Evolutionary conservation across 2,888 invertebrate genomes (phyloP), one percentile per base, ranked within the genome.

Genomic region (Tyria jacobaeae): DNA sequence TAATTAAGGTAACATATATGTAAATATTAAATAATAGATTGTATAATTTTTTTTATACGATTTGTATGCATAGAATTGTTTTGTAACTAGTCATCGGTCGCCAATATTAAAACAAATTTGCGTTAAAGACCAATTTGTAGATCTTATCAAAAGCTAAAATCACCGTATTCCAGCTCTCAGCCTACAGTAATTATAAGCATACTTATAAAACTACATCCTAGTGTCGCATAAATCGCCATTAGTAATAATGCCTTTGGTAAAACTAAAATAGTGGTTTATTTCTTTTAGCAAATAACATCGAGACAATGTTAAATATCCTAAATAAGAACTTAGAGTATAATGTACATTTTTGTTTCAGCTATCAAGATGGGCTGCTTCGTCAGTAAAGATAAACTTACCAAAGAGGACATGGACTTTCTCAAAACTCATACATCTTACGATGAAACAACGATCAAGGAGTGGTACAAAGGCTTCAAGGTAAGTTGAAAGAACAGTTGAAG

Each of bases 401-500:
- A 99, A 94, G 99, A 99, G 94, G 99, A 99, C 89, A 97, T 99
- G 97, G 99, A 99, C 88, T 99, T 99, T 94, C 96, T 99, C 79
- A 99, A 99, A 94, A 97, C 98, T 75, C 99, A 99, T 94, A 99
- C 99, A 68, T 97, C 99, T 78, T 99, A 99, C 92, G 99, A 99
- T 83, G 99, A 99, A 93, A 97, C 98, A 80, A 99, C 99, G 85
- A 99, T 99, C 92, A 99, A 99, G 92, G 99, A 99, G 94, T 99
- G 99, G 99, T 99, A 99, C 94, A 99, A 99, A 95, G 99, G 99
- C 75, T 99, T 99, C 91, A 99, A 99, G 97, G 99, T 99, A 94
- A 95, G 47, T 17, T 9, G 4, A 17, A 44, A 44, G 12, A 17
- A 53, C 35, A 10, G 15, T 21, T 44, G 21, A 4, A 31, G 4